Conservation (phyloP, 2,888 invertebrate genomes). For the Dasypogon diadema region DNA sequence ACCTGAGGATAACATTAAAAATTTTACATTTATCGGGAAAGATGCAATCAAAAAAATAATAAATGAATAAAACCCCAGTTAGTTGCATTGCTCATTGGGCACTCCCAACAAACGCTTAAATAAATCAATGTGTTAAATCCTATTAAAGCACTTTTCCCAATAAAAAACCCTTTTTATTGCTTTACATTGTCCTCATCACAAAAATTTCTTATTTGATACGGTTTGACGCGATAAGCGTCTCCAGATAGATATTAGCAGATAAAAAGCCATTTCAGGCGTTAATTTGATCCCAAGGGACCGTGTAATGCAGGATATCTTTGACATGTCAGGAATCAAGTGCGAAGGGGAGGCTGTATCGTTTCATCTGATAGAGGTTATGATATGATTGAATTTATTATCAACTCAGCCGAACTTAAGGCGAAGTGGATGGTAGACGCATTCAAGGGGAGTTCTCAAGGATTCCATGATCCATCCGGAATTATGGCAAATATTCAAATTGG, state of each 20-base stretch:
- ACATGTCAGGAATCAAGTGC: conserved; percentile 17
- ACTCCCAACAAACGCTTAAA: no score
- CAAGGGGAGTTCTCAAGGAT: conserved; percentile 12
- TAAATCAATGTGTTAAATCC: background rate
- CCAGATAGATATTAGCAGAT: conserved; percentile 54
- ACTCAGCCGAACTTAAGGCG: background rate
- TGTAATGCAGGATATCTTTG: conserved; percentile 38
- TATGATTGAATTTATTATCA: conserved; percentile 50
- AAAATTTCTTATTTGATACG: conserved; percentile 38
- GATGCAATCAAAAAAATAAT: no score
- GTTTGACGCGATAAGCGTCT: conserved; percentile 53
- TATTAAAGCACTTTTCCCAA: conserved; percentile 12
- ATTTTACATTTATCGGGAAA: no score
- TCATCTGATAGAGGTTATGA: conserved; percentile 48
- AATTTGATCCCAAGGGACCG: conserved; percentile 59
- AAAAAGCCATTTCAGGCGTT: conserved; percentile 60
- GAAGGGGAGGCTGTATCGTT: conserved; percentile 19
- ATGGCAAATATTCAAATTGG: conserved; percentile 24
- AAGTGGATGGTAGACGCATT: background rate
- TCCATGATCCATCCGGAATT: background rate
- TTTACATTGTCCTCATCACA: background rate
- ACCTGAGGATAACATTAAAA: no score
- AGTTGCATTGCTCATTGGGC: no score
- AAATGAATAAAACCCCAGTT: no score
- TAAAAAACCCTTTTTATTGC: conserved; percentile 10